Percentiles rank a stretch among this genome's conserved stretches.
Evolutionary conservation across 2,888 invertebrate genomes (phyloP).

Genomic region (Mellilla xanthometata): DNA sequence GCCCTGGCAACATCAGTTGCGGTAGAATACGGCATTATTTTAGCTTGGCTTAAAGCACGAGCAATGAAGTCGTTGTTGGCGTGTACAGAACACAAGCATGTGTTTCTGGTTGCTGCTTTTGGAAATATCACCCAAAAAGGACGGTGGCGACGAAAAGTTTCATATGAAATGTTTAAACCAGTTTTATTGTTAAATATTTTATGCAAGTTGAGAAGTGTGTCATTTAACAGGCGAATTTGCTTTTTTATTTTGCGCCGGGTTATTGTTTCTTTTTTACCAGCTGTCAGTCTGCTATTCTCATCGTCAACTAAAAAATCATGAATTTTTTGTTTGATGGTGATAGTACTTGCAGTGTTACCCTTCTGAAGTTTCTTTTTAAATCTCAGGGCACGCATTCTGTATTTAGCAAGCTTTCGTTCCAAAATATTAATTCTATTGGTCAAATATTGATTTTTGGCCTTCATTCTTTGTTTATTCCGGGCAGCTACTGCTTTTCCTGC

Average conservation of each 20-base stretch:
- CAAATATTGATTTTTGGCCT: conserved; percentile 14
- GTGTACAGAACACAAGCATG: conserved; percentile 19
- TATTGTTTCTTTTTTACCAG: conserved; percentile 27
- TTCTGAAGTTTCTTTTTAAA: not conserved
- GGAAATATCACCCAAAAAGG: conserved; percentile 26
- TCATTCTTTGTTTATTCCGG: conserved; percentile 13
- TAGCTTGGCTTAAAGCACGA: conserved; percentile 1
- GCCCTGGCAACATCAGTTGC: conserved; percentile 8
- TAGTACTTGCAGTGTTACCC: not conserved
- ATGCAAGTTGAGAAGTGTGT: conserved; percentile 18
- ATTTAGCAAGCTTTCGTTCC: conserved; percentile 15
- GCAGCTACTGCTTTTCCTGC: conserved; percentile 12
- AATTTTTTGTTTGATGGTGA: not conserved
- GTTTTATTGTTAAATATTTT: conserved; percentile 14
- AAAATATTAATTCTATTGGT: conserved; percentile 14
- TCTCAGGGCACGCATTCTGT: conserved; percentile 9
- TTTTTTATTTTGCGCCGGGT: conserved; percentile 19
- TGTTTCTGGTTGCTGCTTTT: conserved; percentile 18
- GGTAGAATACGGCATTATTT: conserved; percentile 13
- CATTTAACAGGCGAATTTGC: conserved; percentile 21
- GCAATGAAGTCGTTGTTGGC: conserved; percentile 13
- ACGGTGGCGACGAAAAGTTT: conserved; percentile 19
- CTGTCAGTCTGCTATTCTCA: conserved; percentile 19
- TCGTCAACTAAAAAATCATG: conserved; percentile 16
- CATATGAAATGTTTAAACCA: conserved; percentile 17